Evolutionary conservation across 2,797 vertebrate species (phyloP).

Genomic region (Coregonus sp.): DNA sequence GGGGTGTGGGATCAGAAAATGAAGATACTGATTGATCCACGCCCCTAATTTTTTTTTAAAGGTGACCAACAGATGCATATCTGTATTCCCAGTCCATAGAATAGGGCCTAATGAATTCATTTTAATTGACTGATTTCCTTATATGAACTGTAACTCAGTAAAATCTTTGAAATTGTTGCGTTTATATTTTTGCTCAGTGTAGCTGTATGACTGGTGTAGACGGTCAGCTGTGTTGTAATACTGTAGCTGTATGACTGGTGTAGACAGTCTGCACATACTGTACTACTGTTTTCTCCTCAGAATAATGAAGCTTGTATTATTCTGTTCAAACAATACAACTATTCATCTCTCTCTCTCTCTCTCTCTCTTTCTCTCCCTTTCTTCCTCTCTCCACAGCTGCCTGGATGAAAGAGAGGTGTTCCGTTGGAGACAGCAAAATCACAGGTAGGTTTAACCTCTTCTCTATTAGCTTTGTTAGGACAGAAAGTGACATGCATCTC

Average conservation of each 20-base stretch:
- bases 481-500: background rate
- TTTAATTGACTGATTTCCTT: too few species aligned
- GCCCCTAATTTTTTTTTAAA: too few species aligned
- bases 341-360: background rate
- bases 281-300: background rate
- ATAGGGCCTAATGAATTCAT: too few species aligned
- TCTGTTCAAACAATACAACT: background rate
- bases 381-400: conserved; percentile 78
- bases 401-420: conserved; percentile 94
- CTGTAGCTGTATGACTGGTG: background rate
- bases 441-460: conserved; percentile 53
- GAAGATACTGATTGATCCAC: too few species aligned
- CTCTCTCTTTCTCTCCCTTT: background rate
- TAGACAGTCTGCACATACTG: background rate
- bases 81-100: too few species aligned
- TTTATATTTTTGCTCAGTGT: too few species aligned
- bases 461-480: background rate
- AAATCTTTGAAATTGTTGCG: too few species aligned
- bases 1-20: too few species aligned
- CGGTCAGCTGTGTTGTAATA: too few species aligned
- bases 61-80: too few species aligned
- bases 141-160: too few species aligned
- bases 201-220: too few species aligned
- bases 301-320: background rate
- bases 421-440: conserved; percentile 72